These are phyloP conservation scores for Xiphophorus couchianus DNA, from an alignment of 2,113 vertebrate genomes.

Conservation along the genomic window DNA sequence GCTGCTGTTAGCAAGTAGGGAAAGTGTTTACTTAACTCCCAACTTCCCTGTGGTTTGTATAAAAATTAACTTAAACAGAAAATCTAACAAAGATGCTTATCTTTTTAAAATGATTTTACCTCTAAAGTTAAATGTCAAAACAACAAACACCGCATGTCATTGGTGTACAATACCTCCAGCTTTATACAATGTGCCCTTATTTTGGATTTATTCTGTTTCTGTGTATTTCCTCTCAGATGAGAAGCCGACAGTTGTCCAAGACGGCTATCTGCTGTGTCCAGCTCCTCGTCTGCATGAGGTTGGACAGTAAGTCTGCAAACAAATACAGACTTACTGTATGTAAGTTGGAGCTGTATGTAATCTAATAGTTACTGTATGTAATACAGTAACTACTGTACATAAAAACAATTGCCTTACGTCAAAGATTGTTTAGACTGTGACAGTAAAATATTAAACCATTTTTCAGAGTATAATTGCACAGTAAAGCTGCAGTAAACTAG, in stretches of 20 bases:
- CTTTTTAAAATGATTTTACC: neutral
- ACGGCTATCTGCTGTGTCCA: conserved; percentile 88
- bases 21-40: neutral
- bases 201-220: neutral
- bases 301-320: conserved; percentile 89
- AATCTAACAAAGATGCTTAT: neutral
- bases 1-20: neutral
- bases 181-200: neutral
- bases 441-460: neutral
- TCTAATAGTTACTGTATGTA: too few species aligned
- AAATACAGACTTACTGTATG: neutral
- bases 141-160: neutral
- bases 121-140: neutral
- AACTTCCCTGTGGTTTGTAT: neutral
- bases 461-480: too few species aligned
- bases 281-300: conserved; percentile 85
- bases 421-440: neutral
- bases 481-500: too few species aligned
- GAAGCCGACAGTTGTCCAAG: conserved; percentile 81
- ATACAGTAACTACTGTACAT: too few species aligned
- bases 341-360: too few species aligned
- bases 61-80: neutral
- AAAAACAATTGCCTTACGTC: neutral
- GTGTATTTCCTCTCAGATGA: conserved; percentile 79
- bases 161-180: neutral